These are phyloP conservation scores for Automeris io DNA, from an alignment of 2,888 invertebrate species.

Conservation along the genomic window DNA sequence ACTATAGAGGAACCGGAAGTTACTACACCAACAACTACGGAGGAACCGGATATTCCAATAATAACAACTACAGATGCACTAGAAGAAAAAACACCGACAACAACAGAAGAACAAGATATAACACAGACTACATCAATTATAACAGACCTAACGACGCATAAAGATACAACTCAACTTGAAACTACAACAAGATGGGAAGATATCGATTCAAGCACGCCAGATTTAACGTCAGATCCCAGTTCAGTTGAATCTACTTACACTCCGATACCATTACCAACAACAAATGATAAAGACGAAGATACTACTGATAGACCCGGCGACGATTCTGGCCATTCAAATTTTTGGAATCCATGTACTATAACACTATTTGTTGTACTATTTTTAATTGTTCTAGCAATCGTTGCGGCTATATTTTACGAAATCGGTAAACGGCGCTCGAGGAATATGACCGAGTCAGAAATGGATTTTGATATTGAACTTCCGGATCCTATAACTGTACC, in stretches of 20 bases:
- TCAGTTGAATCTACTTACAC: not conserved
- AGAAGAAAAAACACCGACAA: not conserved
- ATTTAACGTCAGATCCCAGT: not conserved
- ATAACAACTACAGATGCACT: not conserved
- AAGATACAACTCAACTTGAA: conserved; percentile 3
- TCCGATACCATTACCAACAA: not conserved
- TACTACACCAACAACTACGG: not conserved
- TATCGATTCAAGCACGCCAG: not conserved
- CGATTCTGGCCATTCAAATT: conserved; percentile 8
- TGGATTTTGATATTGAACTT: conserved; percentile 22
- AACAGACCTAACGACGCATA: conserved; percentile 5
- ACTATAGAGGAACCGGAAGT: not conserved
- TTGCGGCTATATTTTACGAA: conserved; percentile 24
- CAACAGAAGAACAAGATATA: conserved; percentile 4
- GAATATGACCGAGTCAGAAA: conserved; percentile 11
- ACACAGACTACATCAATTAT: conserved; percentile 4
- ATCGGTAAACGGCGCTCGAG: conserved; percentile 25
- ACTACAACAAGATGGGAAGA: not conserved
- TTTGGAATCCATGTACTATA: conserved; percentile 35
- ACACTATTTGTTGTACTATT: conserved; percentile 20
- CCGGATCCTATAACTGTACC: conserved; percentile 29
- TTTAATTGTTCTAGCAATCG: conserved; percentile 19
- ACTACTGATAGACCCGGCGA: conserved; percentile 2
- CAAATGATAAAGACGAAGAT: not conserved
- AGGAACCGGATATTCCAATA: not conserved